phyloP scores from a whole-genome alignment of 92 coral and sea anemone genomes.

The Umimayanthus chanpuru region DNA sequence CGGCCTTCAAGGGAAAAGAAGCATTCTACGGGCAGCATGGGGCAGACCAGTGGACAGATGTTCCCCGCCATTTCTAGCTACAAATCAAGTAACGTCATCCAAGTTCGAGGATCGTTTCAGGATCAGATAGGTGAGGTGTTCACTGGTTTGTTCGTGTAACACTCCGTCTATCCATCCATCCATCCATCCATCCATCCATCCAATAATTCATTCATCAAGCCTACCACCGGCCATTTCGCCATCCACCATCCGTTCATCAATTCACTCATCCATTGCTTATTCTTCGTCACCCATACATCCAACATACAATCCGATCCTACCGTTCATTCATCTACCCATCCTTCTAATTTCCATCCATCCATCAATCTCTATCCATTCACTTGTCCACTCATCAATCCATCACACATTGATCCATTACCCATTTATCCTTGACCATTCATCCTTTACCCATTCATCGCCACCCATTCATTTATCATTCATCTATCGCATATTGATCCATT shows the following conservation, averaged over 20 bases:
- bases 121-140: constrained; percentile 23
- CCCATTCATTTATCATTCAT: too few relatives aligned
- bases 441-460: neutral
- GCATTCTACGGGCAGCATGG: constrained; percentile 34
- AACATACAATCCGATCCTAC: neutral
- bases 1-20: constrained; percentile 35
- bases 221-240: too few relatives aligned
- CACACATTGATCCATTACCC: too few relatives aligned
- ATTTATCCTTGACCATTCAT: too few relatives aligned
- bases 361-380: too few relatives aligned
- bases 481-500: too few relatives aligned
- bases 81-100: constrained; percentile 21
- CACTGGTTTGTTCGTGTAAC: too few relatives aligned
- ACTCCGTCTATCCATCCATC: neutral
- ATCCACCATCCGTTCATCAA: neutral
- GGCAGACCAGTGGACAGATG: constrained; percentile 27
- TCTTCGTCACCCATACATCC: neutral
- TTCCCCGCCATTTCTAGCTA: constrained; percentile 29
- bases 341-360: too few relatives aligned
- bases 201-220: neutral
- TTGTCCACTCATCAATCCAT: too few relatives aligned
- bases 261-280: neutral
- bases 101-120: constrained; percentile 18
- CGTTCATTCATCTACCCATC: too few relatives aligned
- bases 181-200: too few relatives aligned